These are phyloP conservation scores for Oxytorus armatus DNA, from an alignment of 2,888 invertebrate species.

Conservation along the genomic window DNA sequence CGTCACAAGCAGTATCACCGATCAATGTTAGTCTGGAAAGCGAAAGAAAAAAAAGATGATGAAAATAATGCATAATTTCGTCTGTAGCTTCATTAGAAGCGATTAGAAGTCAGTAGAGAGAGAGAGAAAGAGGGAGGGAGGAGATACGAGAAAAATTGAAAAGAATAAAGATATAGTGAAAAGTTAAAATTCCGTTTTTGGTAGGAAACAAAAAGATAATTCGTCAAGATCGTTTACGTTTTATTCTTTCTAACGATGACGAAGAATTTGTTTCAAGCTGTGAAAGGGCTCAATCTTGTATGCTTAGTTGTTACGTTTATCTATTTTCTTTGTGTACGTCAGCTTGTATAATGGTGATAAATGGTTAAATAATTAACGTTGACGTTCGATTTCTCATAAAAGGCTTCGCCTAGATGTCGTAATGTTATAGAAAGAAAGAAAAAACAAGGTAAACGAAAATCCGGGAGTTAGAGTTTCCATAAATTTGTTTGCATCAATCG, in stretches of 20 bases:
- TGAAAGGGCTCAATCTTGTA: constrained; percentile 54
- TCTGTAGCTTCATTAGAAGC: constrained; percentile 38
- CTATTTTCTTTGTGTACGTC: constrained; percentile 63
- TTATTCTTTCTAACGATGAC: neutral
- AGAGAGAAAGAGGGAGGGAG: neutral
- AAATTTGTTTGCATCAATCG: neutral
- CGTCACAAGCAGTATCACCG: constrained; percentile 30
- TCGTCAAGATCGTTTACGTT: constrained; percentile 4
- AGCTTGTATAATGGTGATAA: constrained; percentile 61
- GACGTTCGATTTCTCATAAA: constrained; percentile 64
- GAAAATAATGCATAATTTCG: constrained; percentile 45
- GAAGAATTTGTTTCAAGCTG: constrained; percentile 40
- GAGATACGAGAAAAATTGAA: neutral
- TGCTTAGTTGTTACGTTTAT: constrained; percentile 61
- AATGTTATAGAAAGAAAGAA: constrained; percentile 37
- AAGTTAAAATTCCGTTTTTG: constrained; percentile 3
- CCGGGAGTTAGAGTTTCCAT: constrained; percentile 50
- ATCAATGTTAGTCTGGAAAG: constrained; percentile 25
- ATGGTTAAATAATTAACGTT: constrained; percentile 67
- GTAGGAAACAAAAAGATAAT: neutral
- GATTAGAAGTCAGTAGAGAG: neutral
- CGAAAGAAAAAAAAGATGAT: constrained; percentile 20
- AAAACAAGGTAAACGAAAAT: constrained; percentile 11
- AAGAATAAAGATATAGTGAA: neutral
- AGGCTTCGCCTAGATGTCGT: constrained; percentile 63